phyloP scores from a whole-genome alignment of 2,113 vertebrate genomes.

The Gallinago jamesoni region DNA sequence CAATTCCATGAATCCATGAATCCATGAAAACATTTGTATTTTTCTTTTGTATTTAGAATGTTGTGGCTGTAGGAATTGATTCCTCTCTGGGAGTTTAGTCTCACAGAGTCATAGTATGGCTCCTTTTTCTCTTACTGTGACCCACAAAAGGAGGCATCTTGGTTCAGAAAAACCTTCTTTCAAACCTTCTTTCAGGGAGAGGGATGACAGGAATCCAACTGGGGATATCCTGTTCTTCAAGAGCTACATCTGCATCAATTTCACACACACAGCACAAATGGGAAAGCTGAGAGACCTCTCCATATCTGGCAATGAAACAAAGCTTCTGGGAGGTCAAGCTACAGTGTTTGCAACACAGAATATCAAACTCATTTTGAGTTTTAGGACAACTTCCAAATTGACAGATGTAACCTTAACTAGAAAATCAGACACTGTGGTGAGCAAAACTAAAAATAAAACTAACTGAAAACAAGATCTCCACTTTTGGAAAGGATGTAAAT shows the following conservation, averaged over 20 bases:
- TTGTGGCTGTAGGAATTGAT: neutral
- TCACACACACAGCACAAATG: neutral
- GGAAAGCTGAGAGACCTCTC: neutral
- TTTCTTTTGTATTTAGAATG: neutral
- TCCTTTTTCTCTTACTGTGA: neutral
- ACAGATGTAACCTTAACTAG: neutral
- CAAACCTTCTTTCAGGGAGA: neutral
- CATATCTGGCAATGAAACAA: neutral
- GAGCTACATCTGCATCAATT: neutral
- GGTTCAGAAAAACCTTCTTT: neutral
- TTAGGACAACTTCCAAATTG: conserved; percentile 14
- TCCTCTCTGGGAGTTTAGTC: neutral
- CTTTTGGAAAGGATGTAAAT: neutral
- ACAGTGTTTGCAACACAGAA: neutral
- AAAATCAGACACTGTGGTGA: neutral
- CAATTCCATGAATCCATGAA: no score
- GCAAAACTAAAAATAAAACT: conserved; percentile 2
- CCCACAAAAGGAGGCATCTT: neutral
- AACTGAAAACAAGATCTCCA: neutral
- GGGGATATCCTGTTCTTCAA: neutral
- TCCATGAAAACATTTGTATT: neutral
- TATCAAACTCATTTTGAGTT: neutral
- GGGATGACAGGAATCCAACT: neutral
- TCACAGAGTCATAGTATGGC: neutral
- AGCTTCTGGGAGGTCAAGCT: neutral